These are phyloP conservation scores for Hyperoplus lanceolatus DNA, from an alignment of 2,797 vertebrate genomes.

Conservation along the genomic window DNA sequence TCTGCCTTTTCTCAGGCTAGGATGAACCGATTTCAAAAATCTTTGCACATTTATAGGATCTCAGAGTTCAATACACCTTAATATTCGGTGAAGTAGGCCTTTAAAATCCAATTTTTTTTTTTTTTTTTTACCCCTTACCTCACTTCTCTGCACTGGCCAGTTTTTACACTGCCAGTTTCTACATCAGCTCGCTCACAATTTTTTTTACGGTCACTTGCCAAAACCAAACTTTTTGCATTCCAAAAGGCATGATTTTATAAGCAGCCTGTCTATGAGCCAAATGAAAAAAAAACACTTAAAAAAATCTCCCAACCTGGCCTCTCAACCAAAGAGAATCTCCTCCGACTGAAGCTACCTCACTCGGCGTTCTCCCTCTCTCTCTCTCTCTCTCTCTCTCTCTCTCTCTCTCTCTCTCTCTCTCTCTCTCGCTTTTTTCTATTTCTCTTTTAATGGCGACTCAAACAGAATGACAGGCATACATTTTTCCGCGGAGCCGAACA, in stretches of 20 bases:
- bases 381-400: constrained; percentile 15
- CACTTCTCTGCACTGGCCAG: too few relatives aligned
- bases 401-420: constrained; percentile 11
- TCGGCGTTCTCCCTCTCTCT: constrained; percentile 22
- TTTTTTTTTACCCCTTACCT: too few relatives aligned
- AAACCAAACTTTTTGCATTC: constrained; percentile 19
- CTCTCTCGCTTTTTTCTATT: not conserved
- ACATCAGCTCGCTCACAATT: constrained; percentile 18
- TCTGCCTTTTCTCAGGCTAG: too few relatives aligned
- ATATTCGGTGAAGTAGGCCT: too few relatives aligned
- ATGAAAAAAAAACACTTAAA: constrained; percentile 15
- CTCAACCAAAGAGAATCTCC: constrained; percentile 43
- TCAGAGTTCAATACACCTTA: too few relatives aligned
- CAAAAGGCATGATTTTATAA: constrained; percentile 17
- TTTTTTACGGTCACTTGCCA: constrained; percentile 7
- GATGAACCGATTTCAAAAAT: too few relatives aligned
- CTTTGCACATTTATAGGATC: too few relatives aligned
- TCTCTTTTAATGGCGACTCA: constrained; percentile 35
- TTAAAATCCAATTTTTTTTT: too few relatives aligned
- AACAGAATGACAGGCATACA: constrained; percentile 10
- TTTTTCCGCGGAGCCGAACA: constrained; percentile 31
- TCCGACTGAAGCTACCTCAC: constrained; percentile 39
- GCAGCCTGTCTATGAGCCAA: constrained; percentile 31
- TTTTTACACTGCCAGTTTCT: not conserved
- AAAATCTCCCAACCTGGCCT: constrained; percentile 43